Evolutionary conservation across 2,888 invertebrate genomes (phyloP), one percentile per base, ranked within the genome.

Genomic region (Caenorhabditis japonica): DNA sequence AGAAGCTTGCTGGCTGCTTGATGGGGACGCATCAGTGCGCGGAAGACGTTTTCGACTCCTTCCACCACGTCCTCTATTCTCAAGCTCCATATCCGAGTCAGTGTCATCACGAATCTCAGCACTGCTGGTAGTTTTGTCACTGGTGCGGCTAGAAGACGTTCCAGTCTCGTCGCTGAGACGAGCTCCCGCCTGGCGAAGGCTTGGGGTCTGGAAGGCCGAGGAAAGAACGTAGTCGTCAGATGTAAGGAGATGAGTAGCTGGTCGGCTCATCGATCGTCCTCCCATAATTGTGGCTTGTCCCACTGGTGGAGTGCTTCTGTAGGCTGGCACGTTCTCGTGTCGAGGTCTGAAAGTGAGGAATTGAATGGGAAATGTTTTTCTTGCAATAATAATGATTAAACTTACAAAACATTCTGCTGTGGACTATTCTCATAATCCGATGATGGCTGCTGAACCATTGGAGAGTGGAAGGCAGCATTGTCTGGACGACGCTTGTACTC

Each of bases 211-310:
- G 61, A 68, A 75, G 4, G 84, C 85, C 13, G 84, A 72, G 30
- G 76, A 71, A 8, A 82, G 60, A 15, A 85, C 85, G 61, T 85
- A 85, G 55, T 84, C 84, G 49, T 85, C 85, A 33, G 75, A 60
- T 1, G 84, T 84, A 61, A 83, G 46, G 36, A 85, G 66, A 56
- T 81, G 75, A 15, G 78, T 74, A 3, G 81, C 81, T 21, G 75
- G 76, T 4, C 77, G 60, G 59, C 60, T 70, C 49, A 62, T 56
- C 34, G 68, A 70, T 39, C 76, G 41, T 12, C 70, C 64, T 12
- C 70, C 64, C 36, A 80, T 51, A 5, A 81, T 69, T n/a, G 76
- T 78, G 34, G 77, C 80, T 47, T 78, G 77, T 15, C 80, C 81
- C 49, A 59, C 53, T 44, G 76, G 80, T 15, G 79, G 83, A 39